Conservation (phyloP, 2,888 invertebrate genomes). For the Ennomos quercinarius region DNA sequence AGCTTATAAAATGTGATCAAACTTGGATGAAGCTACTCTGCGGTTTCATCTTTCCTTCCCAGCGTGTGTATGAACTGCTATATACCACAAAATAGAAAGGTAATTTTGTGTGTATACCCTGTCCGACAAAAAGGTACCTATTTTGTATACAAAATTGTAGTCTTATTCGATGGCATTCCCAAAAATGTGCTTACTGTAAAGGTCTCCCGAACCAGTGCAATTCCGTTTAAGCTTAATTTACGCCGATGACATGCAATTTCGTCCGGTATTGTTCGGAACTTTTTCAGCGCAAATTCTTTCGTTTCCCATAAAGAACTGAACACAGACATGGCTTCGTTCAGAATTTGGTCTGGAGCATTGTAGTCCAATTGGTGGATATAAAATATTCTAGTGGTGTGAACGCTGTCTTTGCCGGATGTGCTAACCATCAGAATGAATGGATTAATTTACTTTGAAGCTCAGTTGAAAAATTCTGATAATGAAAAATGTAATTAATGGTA, state of each 20-base stretch:
- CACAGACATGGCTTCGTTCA: conserved; percentile 8
- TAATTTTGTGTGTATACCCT: too few relatives aligned
- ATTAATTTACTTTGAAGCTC: too few relatives aligned
- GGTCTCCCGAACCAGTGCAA: conserved; percentile 34
- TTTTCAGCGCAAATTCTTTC: conserved; percentile 30
- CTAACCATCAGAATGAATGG: too few relatives aligned
- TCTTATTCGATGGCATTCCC: neutral
- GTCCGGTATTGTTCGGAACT: conserved; percentile 24
- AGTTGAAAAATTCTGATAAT: too few relatives aligned
- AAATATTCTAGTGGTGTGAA: neutral
- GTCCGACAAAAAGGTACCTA: too few relatives aligned
- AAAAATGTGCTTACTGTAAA: neutral
- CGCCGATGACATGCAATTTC: conserved; percentile 35
- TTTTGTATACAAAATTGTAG: too few relatives aligned
- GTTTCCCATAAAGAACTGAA: conserved; percentile 20
- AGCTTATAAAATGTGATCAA: too few relatives aligned
- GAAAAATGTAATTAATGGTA: too few relatives aligned
- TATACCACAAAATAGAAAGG: too few relatives aligned
- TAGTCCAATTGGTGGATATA: conserved; percentile 8
- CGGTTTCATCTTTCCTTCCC: too few relatives aligned
- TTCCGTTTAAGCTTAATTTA: conserved; percentile 33
- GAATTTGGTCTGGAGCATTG: conserved; percentile 8
- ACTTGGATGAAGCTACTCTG: too few relatives aligned
- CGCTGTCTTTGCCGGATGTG: neutral
- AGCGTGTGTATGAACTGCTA: too few relatives aligned